Evolutionary conservation across 2,797 vertebrate genomes (phyloP).

Genomic region (Muscicapa comitata): DNA sequence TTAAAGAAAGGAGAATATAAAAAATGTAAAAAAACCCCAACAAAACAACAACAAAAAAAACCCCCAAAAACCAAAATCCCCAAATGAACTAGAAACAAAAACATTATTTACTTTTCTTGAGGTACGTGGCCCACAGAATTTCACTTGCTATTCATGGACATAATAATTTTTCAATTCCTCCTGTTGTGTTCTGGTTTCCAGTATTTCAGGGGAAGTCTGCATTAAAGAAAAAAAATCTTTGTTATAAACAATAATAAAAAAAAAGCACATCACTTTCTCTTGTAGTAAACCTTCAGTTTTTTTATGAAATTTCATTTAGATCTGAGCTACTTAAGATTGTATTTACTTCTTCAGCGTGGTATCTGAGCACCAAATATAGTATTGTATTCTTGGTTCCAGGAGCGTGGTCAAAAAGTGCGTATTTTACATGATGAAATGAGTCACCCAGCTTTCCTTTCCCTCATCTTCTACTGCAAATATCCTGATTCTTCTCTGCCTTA

Average conservation of each 20-base stretch:
- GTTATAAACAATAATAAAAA: background rate
- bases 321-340: background rate
- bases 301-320: background rate
- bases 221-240: background rate
- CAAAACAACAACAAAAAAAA: background rate
- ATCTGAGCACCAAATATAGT: background rate
- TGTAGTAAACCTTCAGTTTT: background rate
- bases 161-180: background rate
- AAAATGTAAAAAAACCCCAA: background rate
- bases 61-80: background rate
- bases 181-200: background rate
- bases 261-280: background rate
- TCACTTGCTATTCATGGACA: background rate
- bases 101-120: background rate
- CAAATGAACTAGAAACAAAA: background rate
- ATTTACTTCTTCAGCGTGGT: background rate
- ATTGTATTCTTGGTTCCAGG: background rate
- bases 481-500: slow-evolving; percentile 5
- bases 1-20: background rate
- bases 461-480: background rate
- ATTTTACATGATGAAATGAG: background rate
- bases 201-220: background rate
- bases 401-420: background rate
- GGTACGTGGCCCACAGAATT: background rate
- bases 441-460: background rate